Conservation (phyloP, 2,797 vertebrate species). For the Sebastes kiyomatsui region DNA sequence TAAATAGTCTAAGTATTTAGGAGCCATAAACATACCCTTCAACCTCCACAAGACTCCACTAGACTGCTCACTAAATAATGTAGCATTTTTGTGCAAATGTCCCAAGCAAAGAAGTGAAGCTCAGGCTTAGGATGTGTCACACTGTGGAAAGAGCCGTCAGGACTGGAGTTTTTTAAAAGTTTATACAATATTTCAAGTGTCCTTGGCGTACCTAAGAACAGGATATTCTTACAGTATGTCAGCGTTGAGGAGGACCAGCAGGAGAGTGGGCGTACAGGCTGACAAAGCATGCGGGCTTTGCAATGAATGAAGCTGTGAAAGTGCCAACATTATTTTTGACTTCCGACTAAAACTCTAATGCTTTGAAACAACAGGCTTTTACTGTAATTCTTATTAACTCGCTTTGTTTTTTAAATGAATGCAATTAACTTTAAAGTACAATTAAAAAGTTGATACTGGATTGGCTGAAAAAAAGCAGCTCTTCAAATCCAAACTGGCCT, state of each 20-base stretch:
- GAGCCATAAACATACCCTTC: background rate
- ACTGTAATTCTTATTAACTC: background rate
- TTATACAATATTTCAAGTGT: background rate
- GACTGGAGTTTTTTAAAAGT: background rate
- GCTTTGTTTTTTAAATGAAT: background rate
- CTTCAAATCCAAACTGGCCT: background rate
- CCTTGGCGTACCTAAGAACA: background rate
- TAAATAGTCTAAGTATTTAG: background rate
- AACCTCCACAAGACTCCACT: background rate
- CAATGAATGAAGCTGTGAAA: background rate
- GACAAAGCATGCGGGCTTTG: background rate
- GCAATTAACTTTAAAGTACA: background rate
- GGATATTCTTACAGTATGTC: background rate
- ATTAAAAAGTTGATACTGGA: background rate
- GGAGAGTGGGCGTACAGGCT: background rate
- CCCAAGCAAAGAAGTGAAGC: background rate
- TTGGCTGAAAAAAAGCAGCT: background rate
- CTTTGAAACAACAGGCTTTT: background rate
- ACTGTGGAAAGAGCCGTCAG: background rate
- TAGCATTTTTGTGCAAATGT: background rate
- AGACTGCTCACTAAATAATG: background rate
- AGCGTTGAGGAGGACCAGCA: background rate
- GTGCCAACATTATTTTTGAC: background rate
- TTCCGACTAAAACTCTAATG: background rate
- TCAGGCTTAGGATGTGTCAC: background rate